Evolutionary conservation across 2,797 vertebrate species (phyloP).

Genomic region (Poecilia gillii): DNA sequence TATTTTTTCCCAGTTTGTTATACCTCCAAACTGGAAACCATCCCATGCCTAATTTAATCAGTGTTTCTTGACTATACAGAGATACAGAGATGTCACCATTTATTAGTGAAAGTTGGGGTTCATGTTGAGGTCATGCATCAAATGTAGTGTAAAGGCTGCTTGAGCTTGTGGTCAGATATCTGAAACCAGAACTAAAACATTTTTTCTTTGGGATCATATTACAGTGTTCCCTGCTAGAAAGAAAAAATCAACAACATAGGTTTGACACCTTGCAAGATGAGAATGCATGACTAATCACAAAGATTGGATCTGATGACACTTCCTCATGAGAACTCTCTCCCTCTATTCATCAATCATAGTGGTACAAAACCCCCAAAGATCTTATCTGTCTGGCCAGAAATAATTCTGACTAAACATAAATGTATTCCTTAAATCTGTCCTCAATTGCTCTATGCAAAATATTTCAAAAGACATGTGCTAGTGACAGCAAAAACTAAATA

Average conservation of each 20-base stretch:
- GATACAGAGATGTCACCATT: neutral
- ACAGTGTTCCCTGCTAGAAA: constrained; percentile 41
- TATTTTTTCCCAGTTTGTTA: neutral
- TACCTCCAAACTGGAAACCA: constrained; percentile 1
- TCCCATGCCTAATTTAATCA: constrained; percentile 11
- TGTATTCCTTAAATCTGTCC: neutral
- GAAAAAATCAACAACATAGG: constrained; percentile 34
- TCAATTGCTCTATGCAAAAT: neutral
- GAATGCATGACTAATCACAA: constrained; percentile 77
- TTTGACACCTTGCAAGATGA: constrained; percentile 76
- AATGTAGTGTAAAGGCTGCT: constrained; percentile 6
- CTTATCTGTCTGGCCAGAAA: constrained; percentile 41
- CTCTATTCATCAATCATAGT: constrained; percentile 53
- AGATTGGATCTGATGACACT: constrained; percentile 74
- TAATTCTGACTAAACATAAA: constrained; percentile 25
- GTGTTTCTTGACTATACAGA: constrained; percentile 7
- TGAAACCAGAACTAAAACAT: constrained; percentile 69
- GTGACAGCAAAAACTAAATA: neutral
- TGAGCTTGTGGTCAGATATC: constrained; percentile 39
- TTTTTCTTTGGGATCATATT: constrained; percentile 57
- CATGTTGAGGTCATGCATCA: constrained; percentile 32
- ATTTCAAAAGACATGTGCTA: neutral
- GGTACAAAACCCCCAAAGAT: constrained; percentile 28
- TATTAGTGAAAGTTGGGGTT: constrained; percentile 21
- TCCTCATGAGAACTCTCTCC: constrained; percentile 60